These are phyloP conservation scores for Cardiocondyla obscurior DNA, from an alignment of 1,140 invertebrate species.

Conservation along the genomic window DNA sequence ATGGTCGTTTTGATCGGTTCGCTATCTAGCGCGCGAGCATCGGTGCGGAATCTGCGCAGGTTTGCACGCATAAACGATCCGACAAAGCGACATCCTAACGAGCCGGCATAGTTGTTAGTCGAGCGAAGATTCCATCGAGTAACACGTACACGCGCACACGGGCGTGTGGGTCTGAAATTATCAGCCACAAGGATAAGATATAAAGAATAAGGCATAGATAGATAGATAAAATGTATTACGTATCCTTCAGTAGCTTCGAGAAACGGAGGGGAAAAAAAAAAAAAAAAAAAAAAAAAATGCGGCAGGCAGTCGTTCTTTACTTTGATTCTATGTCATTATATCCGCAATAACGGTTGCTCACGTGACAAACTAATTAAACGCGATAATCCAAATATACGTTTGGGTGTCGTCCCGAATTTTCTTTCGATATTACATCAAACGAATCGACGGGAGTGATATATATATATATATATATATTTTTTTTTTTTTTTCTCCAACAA, in stretches of 20 bases:
- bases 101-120: constrained; percentile 47
- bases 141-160: not conserved
- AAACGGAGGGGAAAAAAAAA: too few species aligned
- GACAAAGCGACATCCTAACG: constrained; percentile 51
- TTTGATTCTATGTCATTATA: not conserved
- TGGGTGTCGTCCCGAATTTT: not conserved
- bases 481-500: not conserved
- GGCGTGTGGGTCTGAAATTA: not conserved
- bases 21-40: constrained; percentile 42
- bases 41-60: constrained; percentile 54
- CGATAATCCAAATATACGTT: not conserved
- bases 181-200: constrained; percentile 37
- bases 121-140: constrained; percentile 42
- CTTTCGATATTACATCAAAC: not conserved
- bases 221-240: constrained; percentile 3
- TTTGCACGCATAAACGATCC: constrained; percentile 55
- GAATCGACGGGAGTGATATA: not conserved
- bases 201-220: constrained; percentile 17
- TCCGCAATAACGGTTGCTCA: not conserved
- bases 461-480: too few species aligned
- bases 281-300: too few species aligned
- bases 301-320: not conserved
- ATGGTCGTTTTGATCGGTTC: constrained; percentile 38
- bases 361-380: not conserved
- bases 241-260: not conserved